Evolutionary conservation across 2,113 vertebrate species (phyloP).

Genomic region (Fukomys damarensis): DNA sequence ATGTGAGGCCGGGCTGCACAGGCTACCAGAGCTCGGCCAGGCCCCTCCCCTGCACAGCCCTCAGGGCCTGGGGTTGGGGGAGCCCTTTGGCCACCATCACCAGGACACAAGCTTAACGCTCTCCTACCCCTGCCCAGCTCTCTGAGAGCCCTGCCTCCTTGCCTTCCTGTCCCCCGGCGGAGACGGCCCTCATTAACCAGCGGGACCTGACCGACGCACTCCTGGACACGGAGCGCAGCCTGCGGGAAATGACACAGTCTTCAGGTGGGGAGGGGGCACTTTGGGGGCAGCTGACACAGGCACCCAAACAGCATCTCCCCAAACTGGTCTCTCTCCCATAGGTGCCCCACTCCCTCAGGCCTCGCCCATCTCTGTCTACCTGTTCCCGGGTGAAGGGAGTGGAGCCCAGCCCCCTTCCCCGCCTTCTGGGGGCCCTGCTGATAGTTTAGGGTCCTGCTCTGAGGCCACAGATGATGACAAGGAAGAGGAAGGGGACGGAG

Average conservation of each 20-base stretch:
- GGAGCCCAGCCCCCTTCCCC: constrained; percentile 68
- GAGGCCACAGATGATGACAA: constrained; percentile 69
- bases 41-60: neutral
- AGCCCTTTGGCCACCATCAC: neutral
- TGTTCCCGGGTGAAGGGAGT: constrained; percentile 91
- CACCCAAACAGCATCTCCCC: fast-evolving
- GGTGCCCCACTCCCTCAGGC: constrained; percentile 85
- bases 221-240: constrained; percentile 91
- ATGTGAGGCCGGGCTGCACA: constrained; percentile 82
- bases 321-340: constrained; percentile 69
- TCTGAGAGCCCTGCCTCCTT: constrained; percentile 90
- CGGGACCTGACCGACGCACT: constrained; percentile 93
- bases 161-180: constrained; percentile 89
- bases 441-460: constrained; percentile 16
- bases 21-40: neutral
- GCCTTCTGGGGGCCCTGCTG: constrained; percentile 54
- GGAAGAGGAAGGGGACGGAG: constrained; percentile 84
- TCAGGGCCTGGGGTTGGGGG: neutral
- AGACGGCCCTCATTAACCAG: constrained; percentile 95
- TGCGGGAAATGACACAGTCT: constrained; percentile 84
- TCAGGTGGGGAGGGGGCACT: constrained; percentile 78
- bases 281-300: neutral
- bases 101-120: neutral
- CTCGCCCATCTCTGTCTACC: constrained; percentile 92
- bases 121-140: constrained; percentile 81